Evolutionary conservation across 2,888 invertebrate species (phyloP), one percentile per base, ranked within the genome.

Genomic region (Parnassius smintheus): DNA sequence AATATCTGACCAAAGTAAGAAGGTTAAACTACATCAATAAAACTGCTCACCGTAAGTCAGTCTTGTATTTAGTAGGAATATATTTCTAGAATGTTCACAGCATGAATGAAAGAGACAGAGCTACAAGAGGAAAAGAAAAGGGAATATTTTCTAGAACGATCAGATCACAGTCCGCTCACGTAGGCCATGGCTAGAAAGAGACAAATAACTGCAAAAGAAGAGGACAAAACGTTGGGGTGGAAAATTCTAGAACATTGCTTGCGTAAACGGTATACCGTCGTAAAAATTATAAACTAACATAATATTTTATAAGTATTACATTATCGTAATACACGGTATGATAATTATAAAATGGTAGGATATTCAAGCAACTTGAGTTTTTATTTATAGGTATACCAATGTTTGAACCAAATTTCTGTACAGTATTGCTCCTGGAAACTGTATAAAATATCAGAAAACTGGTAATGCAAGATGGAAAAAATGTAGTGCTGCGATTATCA

Each of bases 1-100:
- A 12, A 53, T 62, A 62, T 44, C 62, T 49, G 9, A n/a, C 35
- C 44, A 45, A 61, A 66, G 46, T 70, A 35, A 45, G 66, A 62
- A 49, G 56, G 60, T 53, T 13, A 7, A 11, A 41, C 9, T 12
- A 7, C 25, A 25, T 22, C 35, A 52, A 8, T 11, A 13, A 59
- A 56, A 61, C 62, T 18, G 49, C 41, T 50, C 49, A 53, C 52
- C 50, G 22, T n/a, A 44, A 55, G 35, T 11, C 22, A 12, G 48
- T 52, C 54, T 64, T 65, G 0, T 57, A 74, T 35, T 67, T 70
- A 57, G 73, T 65, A 65, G 77, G 18, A 55, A 77, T 68, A 68
- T 64, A 64, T 10, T 81, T 84, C 84, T 78, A 77, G 85, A 83
- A 81, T 64, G 54, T 83, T 78, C 77, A 62, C 9, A 18, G 3